Conservation (phyloP, 1,140 invertebrate species). For the Heliconius eleuchia region DNA sequence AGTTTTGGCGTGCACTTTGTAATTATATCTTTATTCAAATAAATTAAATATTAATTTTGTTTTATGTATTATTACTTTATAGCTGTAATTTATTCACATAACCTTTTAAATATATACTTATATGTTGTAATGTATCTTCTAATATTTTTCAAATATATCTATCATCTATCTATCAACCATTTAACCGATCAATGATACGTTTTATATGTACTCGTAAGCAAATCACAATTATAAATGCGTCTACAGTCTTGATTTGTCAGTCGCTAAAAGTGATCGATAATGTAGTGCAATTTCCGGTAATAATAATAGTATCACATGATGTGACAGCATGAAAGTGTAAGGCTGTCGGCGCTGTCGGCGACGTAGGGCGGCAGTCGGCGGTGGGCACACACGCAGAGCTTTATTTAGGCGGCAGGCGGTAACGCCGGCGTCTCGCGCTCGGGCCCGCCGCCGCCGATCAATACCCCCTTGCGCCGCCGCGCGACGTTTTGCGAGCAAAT, state of each 20-base stretch:
- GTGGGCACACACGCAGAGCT: constrained; percentile 73
- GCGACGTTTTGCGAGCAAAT: constrained; percentile 66
- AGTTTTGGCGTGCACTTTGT: not conserved
- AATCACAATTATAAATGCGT: not conserved
- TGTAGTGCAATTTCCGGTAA: constrained; percentile 14
- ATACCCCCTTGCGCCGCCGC: constrained; percentile 77
- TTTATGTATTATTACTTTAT: not conserved
- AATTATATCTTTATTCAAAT: not conserved
- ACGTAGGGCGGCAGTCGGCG: constrained; percentile 72
- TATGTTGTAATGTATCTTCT: too few species aligned
- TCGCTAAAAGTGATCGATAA: not conserved
- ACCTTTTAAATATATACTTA: not conserved
- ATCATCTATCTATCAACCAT: not conserved
- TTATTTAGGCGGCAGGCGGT: constrained; percentile 77
- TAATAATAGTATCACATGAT: constrained; percentile 32
- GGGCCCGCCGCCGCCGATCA: constrained; percentile 72
- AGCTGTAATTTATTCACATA: not conserved
- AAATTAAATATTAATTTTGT: too few species aligned
- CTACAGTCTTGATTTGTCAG: not conserved
- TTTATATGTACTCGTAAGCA: not conserved
- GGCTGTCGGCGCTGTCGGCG: constrained; percentile 50
- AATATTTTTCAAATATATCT: not conserved
- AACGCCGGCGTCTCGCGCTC: constrained; percentile 72
- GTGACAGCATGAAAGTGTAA: constrained; percentile 43
- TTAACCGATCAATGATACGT: not conserved